These are phyloP conservation scores for Loripinus fragilis DNA, from an alignment of 2,888 invertebrate species.

Conservation along the genomic window DNA sequence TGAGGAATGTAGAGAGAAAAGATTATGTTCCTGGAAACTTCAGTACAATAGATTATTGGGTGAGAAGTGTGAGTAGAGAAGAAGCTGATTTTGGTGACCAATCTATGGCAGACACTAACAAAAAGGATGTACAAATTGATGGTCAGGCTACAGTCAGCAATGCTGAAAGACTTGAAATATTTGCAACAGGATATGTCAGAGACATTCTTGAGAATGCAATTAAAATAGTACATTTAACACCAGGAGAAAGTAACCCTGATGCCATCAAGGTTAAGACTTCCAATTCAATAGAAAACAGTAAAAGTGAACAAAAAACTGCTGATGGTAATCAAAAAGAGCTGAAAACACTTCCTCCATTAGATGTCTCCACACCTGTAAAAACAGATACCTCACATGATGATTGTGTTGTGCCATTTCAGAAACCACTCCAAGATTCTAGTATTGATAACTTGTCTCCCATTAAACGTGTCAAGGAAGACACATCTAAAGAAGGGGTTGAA, in stretches of 20 bases:
- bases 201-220: constrained; percentile 39
- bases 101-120: neutral
- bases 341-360: neutral
- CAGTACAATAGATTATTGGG: constrained; percentile 1
- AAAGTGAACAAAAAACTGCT: neutral
- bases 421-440: constrained; percentile 34
- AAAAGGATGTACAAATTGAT: neutral
- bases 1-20: neutral
- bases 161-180: constrained; percentile 25
- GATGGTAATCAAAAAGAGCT: neutral
- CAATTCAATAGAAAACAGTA: neutral
- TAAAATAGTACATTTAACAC: constrained; percentile 20
- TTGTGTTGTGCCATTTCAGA: neutral
- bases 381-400: neutral
- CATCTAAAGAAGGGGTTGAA: constrained; percentile 26
- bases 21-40: constrained; percentile 4
- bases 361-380: neutral
- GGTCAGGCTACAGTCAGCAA: neutral
- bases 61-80: constrained; percentile 17
- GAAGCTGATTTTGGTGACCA: neutral
- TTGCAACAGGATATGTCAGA: constrained; percentile 52
- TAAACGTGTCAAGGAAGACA: constrained; percentile 24
- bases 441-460: constrained; percentile 51
- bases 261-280: neutral
- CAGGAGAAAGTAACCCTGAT: neutral